Percentiles rank a stretch among this genome's conserved stretches.
Evolutionary conservation across 1,140 invertebrate species (phyloP).

Genomic region (Latrodectus geometricus): DNA sequence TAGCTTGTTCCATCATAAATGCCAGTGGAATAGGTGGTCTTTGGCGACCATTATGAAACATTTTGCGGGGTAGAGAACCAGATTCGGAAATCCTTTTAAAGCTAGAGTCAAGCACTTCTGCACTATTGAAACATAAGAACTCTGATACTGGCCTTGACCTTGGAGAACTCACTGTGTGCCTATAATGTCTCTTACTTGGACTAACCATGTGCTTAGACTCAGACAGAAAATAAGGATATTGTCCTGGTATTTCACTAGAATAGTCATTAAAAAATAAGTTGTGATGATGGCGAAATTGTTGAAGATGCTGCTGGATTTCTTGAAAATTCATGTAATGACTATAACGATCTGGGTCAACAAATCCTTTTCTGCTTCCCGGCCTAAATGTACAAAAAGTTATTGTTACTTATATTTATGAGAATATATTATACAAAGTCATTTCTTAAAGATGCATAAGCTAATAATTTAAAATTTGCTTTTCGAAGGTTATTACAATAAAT

Average conservation of each 20-base stretch:
- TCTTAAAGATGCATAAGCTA: no score
- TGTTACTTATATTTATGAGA: no score
- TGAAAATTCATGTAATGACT: constrained; percentile 87
- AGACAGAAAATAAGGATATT: background rate
- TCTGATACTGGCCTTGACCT: constrained; percentile 49
- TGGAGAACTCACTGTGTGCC: constrained; percentile 53
- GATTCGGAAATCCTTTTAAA: constrained; percentile 24
- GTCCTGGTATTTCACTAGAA: background rate
- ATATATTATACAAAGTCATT: no score
- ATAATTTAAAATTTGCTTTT: no score
- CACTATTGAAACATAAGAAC: constrained; percentile 14
- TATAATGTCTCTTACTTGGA: constrained; percentile 29
- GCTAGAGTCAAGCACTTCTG: background rate
- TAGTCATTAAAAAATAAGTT: constrained; percentile 17
- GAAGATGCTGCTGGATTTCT: constrained; percentile 83
- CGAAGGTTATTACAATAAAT: no score
- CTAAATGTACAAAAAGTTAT: constrained; percentile 64
- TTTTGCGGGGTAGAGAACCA: constrained; percentile 45
- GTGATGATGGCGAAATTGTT: constrained; percentile 64
- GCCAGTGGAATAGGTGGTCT: constrained; percentile 34
- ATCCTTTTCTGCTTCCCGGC: constrained; percentile 70
- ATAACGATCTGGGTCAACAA: constrained; percentile 74
- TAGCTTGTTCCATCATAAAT: constrained; percentile 17
- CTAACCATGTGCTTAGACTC: constrained; percentile 9
- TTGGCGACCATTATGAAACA: constrained; percentile 30